Base-by-base conservation (phyloP, 2,113 vertebrate species). In the Stomatorhinus ivindoensis region DNA sequence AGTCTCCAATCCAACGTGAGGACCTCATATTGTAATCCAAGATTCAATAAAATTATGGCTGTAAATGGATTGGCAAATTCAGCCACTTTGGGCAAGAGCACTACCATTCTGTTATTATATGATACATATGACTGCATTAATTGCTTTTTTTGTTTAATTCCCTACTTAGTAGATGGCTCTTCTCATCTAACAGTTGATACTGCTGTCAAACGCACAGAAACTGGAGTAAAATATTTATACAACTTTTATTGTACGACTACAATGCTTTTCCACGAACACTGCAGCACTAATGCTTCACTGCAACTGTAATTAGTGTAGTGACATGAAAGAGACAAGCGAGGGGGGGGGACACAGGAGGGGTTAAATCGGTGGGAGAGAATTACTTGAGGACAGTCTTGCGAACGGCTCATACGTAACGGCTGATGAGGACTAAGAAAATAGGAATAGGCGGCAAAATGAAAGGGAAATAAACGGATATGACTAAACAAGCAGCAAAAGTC, bases 151-250 rank as follows among this genome's bases (percentile, higher is more conserved):
- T 48, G 82, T 85, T 85, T 48, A 44, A 85, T 42, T 48, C 31
- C 83, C 46, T 46, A 86, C 6, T 24, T 86, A 48, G 8, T 86
- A 47, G 35, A 80, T 42, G 35, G 13, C n/a, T 80, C 73, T 1
- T 35, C 73, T 80, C 73, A 17, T 80, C 73, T 80, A 86, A 48
- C 82, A 44, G 82, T 27, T 21, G 44, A 86, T 48, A 47, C n/a
- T 42, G 4, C 83, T 86, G 83, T 47, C 44, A 50, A 50, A 86
- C n/a, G 3, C 10, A 13, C 21, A 86, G 27, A 50, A 86, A 86
- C 83, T 50, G 83, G n/a, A 48, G 83, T 86, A 27, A 24, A 86
- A 50, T 86, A 50, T 86, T 86, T 80, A 42, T 80, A 86, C 47
- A 50, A 86, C 47, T 50, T 86, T n/a, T 47, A 27, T 47, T 86